Base-by-base conservation (phyloP, 53 echinoderm and acorn worm genomes). In the Crossaster papposus region DNA sequence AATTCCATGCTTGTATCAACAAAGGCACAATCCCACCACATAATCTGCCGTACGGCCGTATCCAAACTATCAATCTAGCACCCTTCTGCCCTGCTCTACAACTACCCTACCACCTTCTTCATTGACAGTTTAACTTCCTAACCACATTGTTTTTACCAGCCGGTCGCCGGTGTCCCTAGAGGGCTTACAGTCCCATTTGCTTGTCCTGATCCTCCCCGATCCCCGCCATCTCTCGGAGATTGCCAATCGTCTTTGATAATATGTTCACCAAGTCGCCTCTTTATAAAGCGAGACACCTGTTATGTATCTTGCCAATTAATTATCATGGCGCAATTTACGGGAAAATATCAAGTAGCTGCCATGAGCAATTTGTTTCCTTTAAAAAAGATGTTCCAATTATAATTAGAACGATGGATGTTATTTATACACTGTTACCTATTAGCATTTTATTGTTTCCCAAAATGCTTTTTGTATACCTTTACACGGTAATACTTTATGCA, bases 121-220 rank as follows among this genome's bases (percentile, higher is more conserved):
- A 44, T 44, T 9, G 9, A 7, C 44, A 44, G 9, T 44, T 44
- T 30, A 70, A 29, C 24, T 73, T 20, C 74, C 74, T 73, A n/a
- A 23, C 22, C 58, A 15, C 3, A 14, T 58, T 20, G 12, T 58
- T 26, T 68, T 23, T 68, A 20, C 74, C 74, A 20, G 23, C 34
- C 74, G 11, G 34, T 17, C 34, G 74, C 33, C 15, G 17, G 32
- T 34, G 14, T 36, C 35, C 18, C 33, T 31, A 20, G n/a, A 28
- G 74, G 74, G 14, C 12, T 73, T 73, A 6, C 32, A 73, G 35
- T 34, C 74, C 35, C 74, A 73, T 73, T 73, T 73, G 17, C 74
- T 73, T 15, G 22, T 14, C 30, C 20, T 73, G 74, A 73, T 33
- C 70, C 70, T 10, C 31, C 34, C 34, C 13, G 35, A 23, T 35